Evolutionary conservation across 2,888 invertebrate genomes (phyloP).

Genomic region (Pharmacophagus antenor): DNA sequence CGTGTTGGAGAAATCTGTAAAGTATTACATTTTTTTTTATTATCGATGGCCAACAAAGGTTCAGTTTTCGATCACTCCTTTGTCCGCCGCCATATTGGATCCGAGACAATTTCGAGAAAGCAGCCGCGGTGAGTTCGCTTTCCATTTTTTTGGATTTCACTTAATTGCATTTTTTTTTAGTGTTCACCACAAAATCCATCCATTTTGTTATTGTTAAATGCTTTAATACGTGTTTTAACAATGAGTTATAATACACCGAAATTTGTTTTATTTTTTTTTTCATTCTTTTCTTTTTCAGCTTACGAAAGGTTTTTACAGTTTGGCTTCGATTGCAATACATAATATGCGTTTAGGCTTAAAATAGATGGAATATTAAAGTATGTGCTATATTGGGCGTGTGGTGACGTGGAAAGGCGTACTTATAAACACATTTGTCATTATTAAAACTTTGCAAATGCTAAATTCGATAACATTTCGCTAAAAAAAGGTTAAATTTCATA

Average conservation of each 20-base stretch:
- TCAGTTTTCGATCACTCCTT: constrained; percentile 42
- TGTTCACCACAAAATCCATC: neutral
- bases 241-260: too few relatives aligned
- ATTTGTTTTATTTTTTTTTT: constrained; percentile 2
- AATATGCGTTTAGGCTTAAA: constrained; percentile 9
- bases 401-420: constrained; percentile 10
- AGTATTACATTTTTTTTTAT: constrained; percentile 7
- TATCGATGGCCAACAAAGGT: constrained; percentile 33
- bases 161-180: neutral
- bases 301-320: neutral
- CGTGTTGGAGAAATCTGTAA: constrained; percentile 30
- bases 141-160: constrained; percentile 44
- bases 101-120: constrained; percentile 38
- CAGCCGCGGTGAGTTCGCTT: constrained; percentile 53
- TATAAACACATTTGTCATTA: neutral
- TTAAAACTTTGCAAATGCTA: neutral
- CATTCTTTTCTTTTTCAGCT: neutral
- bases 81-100: constrained; percentile 58
- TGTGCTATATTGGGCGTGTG: neutral
- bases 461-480: neutral
- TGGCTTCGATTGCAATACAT: neutral
- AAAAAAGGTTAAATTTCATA: neutral
- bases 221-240: neutral
- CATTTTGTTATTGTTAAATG: neutral
- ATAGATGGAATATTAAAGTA: constrained; percentile 16